phyloP scores from a whole-genome alignment of 2,113 vertebrate species.

The Spermophilus dauricus region DNA sequence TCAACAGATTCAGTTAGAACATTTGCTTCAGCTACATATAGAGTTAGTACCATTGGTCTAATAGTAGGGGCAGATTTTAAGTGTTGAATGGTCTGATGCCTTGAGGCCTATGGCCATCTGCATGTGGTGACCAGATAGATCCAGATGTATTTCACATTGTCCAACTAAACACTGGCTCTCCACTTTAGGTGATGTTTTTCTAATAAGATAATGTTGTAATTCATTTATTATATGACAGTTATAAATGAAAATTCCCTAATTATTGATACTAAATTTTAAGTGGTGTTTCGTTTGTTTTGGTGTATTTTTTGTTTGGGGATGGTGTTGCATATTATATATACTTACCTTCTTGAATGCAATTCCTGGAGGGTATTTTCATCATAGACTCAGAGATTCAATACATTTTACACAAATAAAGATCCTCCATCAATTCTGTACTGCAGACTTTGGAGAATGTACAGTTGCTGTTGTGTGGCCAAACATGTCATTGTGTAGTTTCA shows the following conservation, averaged over 20 bases:
- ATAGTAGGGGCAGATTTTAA: neutral
- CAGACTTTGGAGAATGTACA: neutral
- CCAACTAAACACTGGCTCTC: neutral
- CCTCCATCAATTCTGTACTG: neutral
- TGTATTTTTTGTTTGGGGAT: neutral
- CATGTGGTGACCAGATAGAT: too few relatives aligned
- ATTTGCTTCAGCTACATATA: neutral
- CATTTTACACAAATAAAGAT: conserved; percentile 22
- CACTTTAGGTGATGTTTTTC: conserved; percentile 9
- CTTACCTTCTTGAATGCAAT: neutral
- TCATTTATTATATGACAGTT: neutral
- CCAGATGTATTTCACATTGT: neutral
- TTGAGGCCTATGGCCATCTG: neutral
- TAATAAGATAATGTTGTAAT: conserved; percentile 20
- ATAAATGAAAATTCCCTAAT: neutral
- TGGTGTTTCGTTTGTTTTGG: neutral
- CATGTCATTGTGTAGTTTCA: conserved; percentile 36
- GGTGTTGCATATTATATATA: neutral
- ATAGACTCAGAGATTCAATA: conserved; percentile 26
- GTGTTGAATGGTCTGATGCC: too few relatives aligned
- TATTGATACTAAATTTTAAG: conserved; percentile 35
- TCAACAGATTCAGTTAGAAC: neutral
- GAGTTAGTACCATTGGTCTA: neutral
- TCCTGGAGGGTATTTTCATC: conserved; percentile 49
- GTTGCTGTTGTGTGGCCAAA: conserved; percentile 61